Conservation (phyloP, 2,113 vertebrate species). For the Seriola rivoliana region DNA sequence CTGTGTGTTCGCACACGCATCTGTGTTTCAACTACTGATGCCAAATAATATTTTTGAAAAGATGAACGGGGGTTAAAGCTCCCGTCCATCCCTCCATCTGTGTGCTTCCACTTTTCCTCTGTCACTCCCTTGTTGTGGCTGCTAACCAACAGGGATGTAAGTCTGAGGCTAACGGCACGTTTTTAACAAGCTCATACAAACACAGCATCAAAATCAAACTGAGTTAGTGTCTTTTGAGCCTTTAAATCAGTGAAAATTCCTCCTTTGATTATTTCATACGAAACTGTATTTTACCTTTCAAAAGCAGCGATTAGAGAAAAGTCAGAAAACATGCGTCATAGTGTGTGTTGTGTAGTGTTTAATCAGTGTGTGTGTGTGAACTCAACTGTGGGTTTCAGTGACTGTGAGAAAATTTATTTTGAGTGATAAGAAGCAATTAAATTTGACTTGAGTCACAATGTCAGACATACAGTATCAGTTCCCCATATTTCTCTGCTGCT, state of each 20-base stretch:
- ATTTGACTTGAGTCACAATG: constrained; percentile 5
- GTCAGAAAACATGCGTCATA: neutral
- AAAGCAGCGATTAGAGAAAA: neutral
- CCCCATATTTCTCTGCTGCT: neutral
- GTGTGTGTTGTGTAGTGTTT: neutral
- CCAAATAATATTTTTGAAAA: constrained; percentile 12
- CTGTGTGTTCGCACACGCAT: neutral
- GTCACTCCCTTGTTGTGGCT: neutral
- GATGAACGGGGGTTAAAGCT: neutral
- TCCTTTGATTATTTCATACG: neutral
- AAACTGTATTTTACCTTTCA: neutral
- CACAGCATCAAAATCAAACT: neutral
- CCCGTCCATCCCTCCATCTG: neutral
- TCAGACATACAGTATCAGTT: constrained; percentile 1
- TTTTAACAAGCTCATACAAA: constrained; percentile 24
- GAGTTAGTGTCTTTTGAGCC: neutral
- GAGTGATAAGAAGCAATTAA: constrained; percentile 32
- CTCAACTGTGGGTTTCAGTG: constrained; percentile 1
- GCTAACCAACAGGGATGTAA: neutral
- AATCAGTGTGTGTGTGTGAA: neutral
- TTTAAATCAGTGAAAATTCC: neutral
- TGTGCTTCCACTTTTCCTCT: neutral
- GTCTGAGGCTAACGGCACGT: neutral
- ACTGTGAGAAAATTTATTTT: constrained; percentile 19
- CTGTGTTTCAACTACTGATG: neutral